Evolutionary conservation across 2,888 invertebrate genomes (phyloP).

Genomic region (Ochropleura leucogaster): DNA sequence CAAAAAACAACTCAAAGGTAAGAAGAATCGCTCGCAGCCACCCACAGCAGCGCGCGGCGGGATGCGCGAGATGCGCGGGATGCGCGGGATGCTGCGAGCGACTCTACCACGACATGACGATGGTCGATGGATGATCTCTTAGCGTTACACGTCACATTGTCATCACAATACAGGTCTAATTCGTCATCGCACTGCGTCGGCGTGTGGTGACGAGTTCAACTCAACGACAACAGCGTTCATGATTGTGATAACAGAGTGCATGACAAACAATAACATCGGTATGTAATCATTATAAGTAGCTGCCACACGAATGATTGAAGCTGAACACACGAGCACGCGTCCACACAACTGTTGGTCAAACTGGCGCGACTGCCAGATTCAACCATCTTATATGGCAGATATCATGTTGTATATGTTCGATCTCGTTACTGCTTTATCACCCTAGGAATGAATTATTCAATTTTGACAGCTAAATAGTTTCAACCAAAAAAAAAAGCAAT

Average conservation of each 20-base stretch:
- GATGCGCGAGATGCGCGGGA: no score
- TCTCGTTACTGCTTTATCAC: background rate
- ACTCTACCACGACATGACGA: conserved; percentile 74
- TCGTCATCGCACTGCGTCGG: background rate
- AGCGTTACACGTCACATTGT: conserved; percentile 25
- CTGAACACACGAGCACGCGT: background rate
- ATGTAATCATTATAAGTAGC: conserved; percentile 1
- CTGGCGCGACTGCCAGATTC: background rate
- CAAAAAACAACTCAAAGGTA: conserved; percentile 62
- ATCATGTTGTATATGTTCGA: background rate
- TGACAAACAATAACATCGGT: conserved; percentile 18
- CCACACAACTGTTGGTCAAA: background rate
- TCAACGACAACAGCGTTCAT: background rate
- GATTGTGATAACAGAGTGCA: conserved; percentile 45
- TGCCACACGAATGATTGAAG: conserved; percentile 28
- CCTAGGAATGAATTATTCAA: background rate
- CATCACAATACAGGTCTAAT: conserved; percentile 30
- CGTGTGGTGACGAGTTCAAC: background rate
- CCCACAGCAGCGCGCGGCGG: background rate
- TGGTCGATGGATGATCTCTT: conserved; percentile 73
- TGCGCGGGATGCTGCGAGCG: conserved; percentile 64
- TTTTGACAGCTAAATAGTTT: background rate
- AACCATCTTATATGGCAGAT: conserved; percentile 15
- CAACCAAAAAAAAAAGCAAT: no score
- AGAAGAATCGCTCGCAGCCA: conserved; percentile 73